Base-by-base conservation (phyloP, 2,888 invertebrate species). In the Lithodes maja region DNA sequence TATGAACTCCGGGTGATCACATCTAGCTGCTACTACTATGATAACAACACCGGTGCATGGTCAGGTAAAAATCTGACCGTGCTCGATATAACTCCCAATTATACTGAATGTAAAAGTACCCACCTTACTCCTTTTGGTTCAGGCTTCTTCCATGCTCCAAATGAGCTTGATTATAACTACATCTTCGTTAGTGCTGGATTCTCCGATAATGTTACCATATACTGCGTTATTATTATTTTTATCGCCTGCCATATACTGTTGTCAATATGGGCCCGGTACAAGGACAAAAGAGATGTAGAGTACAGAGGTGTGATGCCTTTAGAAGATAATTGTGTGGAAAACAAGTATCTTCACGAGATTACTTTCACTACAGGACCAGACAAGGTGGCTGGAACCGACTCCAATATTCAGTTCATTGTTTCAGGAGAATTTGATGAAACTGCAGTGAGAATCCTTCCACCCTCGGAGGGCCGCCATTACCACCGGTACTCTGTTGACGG, bases 101-200 rank as follows among this genome's bases (percentile, higher is more conserved):
- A 68, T 12, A 85, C 84, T 17, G 55, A 49, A 12, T 92, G 92
- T 78, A 50, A 68, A 17, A 54, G 91, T n/a, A 68, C 84, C 52
- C 95, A 95, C 92, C 91, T 94, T 92, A 94, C 94, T 5, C 93
- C 93, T 33, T 95, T 95, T 92, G 94, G 93, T 5, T 93, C 93
- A n/a, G 94, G 94, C 53, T 94, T 94, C 92, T 93, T 93, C 17
- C 93, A 94, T 0, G 93, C 93, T 2, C 94, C 94, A 2, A 94
- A 94, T 92, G 93, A 93, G n/a, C 93, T 95, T n/a, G 94, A 95
- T 92, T 95, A 94, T 93, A 93, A 93, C 89, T 94, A 93, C 92
- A 94, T 95, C 2, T 94, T 94, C 89, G 93, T 93, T 33, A 93
- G 94, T 92, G 92, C 93, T 2, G 93, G 93, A 89, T 94, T 95